These are phyloP conservation scores for Diadema setosum DNA, from an alignment of 35 echinoderm and acorn worm species.

Conservation along the genomic window DNA sequence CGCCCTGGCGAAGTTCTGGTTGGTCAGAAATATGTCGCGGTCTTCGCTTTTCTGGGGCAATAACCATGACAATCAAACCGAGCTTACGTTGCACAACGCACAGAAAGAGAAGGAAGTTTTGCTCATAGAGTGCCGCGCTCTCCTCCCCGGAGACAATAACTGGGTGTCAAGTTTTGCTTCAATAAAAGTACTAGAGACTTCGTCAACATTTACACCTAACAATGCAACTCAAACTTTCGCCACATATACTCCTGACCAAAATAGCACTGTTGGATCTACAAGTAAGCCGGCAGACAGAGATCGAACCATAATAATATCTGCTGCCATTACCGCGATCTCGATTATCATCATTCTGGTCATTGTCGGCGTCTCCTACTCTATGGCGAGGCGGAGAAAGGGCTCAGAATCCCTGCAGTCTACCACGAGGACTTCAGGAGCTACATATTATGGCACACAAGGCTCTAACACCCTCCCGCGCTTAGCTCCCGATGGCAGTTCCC, in stretches of 20 bases:
- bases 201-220: too few relatives aligned
- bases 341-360: neutral
- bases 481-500: neutral
- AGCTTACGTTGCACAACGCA: neutral
- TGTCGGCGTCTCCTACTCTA: neutral
- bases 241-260: too few relatives aligned
- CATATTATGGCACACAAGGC: neutral
- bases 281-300: neutral
- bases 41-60: neutral
- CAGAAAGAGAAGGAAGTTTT: neutral
- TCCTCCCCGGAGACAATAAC: neutral
- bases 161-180: slow-evolving; percentile 19
- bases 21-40: neutral
- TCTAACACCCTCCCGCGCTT: neutral
- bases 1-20: neutral
- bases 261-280: neutral
- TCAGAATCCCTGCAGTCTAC: neutral
- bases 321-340: neutral
- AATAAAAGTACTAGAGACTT: neutral
- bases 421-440: neutral
- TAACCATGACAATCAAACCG: neutral
- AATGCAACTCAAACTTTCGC: too few relatives aligned
- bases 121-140: neutral
- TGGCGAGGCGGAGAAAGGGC: neutral
- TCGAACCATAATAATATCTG: neutral